A percentile compares a stretch with the other conserved stretches of the same genome.
These are phyloP conservation scores for Thalassophryne amazonica DNA, from an alignment of 2,797 vertebrate species.

Conservation along the genomic window DNA sequence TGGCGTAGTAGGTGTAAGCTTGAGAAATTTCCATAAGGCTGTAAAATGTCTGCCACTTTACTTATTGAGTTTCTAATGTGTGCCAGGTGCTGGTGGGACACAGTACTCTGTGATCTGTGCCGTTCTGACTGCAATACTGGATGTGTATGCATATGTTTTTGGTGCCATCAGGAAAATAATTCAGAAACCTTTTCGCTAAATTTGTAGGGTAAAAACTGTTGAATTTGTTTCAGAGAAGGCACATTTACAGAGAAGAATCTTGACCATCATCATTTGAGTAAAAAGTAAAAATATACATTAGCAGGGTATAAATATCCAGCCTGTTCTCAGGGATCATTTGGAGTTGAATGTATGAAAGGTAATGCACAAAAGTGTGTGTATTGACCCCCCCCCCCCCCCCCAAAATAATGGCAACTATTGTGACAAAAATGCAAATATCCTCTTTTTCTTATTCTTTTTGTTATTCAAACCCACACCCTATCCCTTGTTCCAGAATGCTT, in stretches of 20 bases:
- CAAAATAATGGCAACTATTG: no score
- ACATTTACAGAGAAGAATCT: neutral
- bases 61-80: slow-evolving; percentile 80
- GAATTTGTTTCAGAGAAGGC: slow-evolving; percentile 16
- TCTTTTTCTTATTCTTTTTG: no score
- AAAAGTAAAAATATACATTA: no score
- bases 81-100: slow-evolving; percentile 67
- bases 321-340: no score
- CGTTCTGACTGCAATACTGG: slow-evolving; percentile 25
- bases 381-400: no score
- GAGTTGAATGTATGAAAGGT: no score
- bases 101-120: slow-evolving; percentile 28
- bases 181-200: slow-evolving; percentile 13
- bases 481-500: no score
- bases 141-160: slow-evolving; percentile 38
- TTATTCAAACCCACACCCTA: no score
- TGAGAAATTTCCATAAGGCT: slow-evolving; percentile 79
- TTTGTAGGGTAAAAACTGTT: slow-evolving; percentile 25
- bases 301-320: no score
- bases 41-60: slow-evolving; percentile 83
- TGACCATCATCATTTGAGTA: no score
- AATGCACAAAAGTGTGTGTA: no score
- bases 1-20: slow-evolving; percentile 61
- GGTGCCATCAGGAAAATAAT: slow-evolving; percentile 43
- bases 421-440: no score